Evolutionary conservation across 2,113 vertebrate genomes (phyloP).

Genomic region (Phaetusa simplex): DNA sequence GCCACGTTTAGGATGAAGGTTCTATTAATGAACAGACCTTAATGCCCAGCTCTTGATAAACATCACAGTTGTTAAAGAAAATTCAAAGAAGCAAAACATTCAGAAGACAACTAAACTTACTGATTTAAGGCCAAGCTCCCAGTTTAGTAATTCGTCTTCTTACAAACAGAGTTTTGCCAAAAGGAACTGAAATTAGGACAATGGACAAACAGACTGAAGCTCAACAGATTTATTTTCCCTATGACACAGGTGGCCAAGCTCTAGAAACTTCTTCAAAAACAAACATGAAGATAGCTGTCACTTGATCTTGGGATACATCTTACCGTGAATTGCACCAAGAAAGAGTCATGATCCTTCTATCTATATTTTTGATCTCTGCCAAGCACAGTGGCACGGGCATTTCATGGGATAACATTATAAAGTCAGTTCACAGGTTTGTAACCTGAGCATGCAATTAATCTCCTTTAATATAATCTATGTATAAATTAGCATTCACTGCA

Average conservation of each 20-base stretch:
- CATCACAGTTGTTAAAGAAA: not conserved
- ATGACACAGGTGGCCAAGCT: not conserved
- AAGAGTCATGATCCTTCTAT: not conserved
- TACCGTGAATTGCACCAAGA: not conserved
- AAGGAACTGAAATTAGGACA: not conserved
- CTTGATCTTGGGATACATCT: not conserved
- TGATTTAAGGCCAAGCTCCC: not conserved
- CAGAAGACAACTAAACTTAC: not conserved
- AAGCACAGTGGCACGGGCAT: accelerated
- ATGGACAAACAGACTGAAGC: not conserved
- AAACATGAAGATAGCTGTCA: not conserved
- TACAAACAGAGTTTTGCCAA: not conserved
- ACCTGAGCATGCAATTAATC: not conserved
- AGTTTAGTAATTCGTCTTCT: not conserved
- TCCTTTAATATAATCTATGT: not conserved
- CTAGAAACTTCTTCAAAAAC: not conserved
- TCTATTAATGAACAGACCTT: not conserved
- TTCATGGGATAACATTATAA: not conserved
- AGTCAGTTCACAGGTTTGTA: not conserved
- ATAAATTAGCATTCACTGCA: not conserved
- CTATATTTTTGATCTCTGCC: not conserved
- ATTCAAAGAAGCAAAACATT: not conserved
- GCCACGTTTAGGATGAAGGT: not conserved
- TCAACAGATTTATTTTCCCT: not conserved
- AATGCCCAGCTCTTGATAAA: not conserved